Base-by-base conservation (phyloP, 2,797 vertebrate genomes). In the Protonibea diacanthus region DNA sequence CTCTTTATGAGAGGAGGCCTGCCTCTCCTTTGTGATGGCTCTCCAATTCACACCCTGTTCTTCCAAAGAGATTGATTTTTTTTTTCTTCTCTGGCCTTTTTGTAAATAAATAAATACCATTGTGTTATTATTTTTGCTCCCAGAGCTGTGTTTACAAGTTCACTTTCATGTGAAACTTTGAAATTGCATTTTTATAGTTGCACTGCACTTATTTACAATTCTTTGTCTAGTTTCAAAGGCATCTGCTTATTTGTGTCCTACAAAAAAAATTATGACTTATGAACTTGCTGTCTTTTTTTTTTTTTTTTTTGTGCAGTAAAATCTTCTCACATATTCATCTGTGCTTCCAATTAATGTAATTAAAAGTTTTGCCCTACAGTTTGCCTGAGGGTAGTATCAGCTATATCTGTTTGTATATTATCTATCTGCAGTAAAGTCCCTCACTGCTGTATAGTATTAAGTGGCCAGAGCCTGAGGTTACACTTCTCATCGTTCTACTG, bases 1-100 rank as follows among this genome's bases (percentile, higher is more conserved):
- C 69, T 84, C 67, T 84, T 83, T 74, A 70, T 73, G 62, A 82
- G 85, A 84, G 60, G 72, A 83, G 74, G 78, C 68, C 57, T 78
- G 80, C 74, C 67, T 86, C 78, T 75, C 67, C 53, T 90, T 91
- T 92, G 90, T 92, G 82, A 86, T 89, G 85, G 80, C 86, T 49
- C 66, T 76, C 49, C 82, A 84, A 78, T 86, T 91, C 86, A 80
- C 74, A 75, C 53, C 65, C 67, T 56, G 62, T 48, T 63, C 68
- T 86, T 68, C 61, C 60, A 58, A 75, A 79, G 59, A 86, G 74
- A 90, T 92, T 59, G 8, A 90, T 92, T 82, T 83, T 81, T 77
- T 53, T 58, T 57, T 79, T 75, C 75, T 82, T 85, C 73, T 86
- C 63, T 77, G 64, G 83, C 68, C 81, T 91, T 90, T 86, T 88